Evolutionary conservation across 2,797 vertebrate species (phyloP).

Genomic region (Sarcophilus harrisii): DNA sequence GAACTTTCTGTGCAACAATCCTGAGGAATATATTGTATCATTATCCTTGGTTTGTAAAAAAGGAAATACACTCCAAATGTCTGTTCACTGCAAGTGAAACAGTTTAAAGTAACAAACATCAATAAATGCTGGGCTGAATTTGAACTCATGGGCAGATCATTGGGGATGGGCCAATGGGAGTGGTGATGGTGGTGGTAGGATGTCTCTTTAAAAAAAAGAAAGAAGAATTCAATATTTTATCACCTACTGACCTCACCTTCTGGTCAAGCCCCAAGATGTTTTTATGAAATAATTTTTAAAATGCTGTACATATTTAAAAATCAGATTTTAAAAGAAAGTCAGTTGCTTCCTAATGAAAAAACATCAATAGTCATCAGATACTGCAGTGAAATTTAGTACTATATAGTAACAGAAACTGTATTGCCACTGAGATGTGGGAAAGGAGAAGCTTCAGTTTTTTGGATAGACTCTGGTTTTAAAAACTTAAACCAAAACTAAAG

Average conservation of each 20-base stretch:
- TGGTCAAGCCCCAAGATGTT: background rate
- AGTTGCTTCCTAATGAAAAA: background rate
- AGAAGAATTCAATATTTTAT: background rate
- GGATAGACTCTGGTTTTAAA: background rate
- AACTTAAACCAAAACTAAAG: background rate
- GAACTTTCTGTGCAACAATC: background rate
- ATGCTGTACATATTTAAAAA: background rate
- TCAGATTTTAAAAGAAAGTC: background rate
- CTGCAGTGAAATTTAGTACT: background rate
- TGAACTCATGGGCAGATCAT: background rate
- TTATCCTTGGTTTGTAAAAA: background rate
- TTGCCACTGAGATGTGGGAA: background rate
- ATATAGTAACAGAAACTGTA: background rate
- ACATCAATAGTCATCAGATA: background rate
- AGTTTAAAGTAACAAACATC: background rate
- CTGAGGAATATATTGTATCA: background rate
- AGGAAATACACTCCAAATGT: background rate
- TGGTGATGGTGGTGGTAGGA: background rate
- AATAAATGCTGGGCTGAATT: background rate
- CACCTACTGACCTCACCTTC: background rate
- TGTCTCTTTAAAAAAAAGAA: background rate
- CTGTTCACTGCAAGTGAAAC: too few relatives aligned
- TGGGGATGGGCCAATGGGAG: background rate
- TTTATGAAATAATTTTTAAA: background rate
- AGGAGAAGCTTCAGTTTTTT: background rate